Conservation (phyloP, 2,113 vertebrate genomes). For the Notothenia coriiceps region DNA sequence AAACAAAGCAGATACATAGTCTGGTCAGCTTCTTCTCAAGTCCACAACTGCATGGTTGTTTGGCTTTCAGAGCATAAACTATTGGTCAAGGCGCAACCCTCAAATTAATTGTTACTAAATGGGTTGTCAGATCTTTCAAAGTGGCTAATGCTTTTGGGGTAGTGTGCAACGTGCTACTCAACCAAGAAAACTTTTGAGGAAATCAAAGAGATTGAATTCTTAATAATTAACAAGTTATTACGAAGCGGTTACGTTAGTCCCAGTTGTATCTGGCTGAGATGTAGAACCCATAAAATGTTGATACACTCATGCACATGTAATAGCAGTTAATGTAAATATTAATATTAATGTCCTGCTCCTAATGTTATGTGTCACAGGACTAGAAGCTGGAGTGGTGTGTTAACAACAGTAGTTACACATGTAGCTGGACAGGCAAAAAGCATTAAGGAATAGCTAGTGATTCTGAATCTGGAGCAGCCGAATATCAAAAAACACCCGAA, state of each 20-base stretch:
- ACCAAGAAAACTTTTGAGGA: neutral
- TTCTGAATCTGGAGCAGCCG: neutral
- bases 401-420: slow-evolving; percentile 34
- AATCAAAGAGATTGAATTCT: slow-evolving; percentile 15
- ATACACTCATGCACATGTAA: slow-evolving; percentile 59
- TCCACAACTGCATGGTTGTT: neutral
- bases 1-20: neutral
- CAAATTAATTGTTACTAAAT: neutral
- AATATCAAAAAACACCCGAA: slow-evolving; percentile 11
- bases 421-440: slow-evolving; percentile 10
- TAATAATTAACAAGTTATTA: slow-evolving; percentile 42
- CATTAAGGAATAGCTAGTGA: neutral
- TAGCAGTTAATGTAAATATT: slow-evolving; percentile 54
- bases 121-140: neutral
- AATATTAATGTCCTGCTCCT: slow-evolving; percentile 56
- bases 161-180: neutral
- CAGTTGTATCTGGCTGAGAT: slow-evolving; percentile 25
- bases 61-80: neutral
- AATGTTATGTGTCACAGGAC: slow-evolving; percentile 15
- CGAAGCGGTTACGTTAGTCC: slow-evolving; percentile 30
- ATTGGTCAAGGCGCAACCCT: neutral
- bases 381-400: slow-evolving; percentile 4
- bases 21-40: neutral
- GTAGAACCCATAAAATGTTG: slow-evolving; percentile 52
- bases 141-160: neutral